Evolutionary conservation across 2,113 vertebrate genomes (phyloP).

Genomic region (Marmota monax): DNA sequence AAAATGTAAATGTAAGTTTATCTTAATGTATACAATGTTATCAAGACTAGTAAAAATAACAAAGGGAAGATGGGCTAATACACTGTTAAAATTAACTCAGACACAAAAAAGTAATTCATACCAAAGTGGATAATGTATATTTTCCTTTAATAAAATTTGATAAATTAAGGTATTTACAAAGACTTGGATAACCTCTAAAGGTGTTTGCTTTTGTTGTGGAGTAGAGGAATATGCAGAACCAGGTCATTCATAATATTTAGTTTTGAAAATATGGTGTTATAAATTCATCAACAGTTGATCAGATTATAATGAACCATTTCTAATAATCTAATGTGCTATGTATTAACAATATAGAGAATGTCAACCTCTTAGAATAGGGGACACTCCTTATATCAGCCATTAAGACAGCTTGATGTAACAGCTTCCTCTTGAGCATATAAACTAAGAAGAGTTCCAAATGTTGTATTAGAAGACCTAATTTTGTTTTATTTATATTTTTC

Average conservation of each 20-base stretch:
- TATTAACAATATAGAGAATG: background rate
- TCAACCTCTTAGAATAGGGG: background rate
- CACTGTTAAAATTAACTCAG: background rate
- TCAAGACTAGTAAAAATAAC: too few relatives aligned
- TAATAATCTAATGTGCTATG: background rate
- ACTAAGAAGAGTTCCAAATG: background rate
- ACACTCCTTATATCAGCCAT: background rate
- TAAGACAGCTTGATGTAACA: background rate
- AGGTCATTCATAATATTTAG: background rate
- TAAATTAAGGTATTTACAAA: background rate
- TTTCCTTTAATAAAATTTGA: background rate
- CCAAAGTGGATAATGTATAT: background rate
- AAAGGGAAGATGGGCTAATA: background rate
- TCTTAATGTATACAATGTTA: too few relatives aligned
- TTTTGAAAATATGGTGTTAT: background rate
- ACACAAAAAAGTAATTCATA: background rate
- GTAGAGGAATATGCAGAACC: background rate
- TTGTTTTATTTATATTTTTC: background rate
- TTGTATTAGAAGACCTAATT: background rate
- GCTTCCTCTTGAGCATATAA: background rate
- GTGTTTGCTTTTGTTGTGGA: background rate
- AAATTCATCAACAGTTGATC: background rate
- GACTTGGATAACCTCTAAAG: background rate
- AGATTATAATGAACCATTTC: background rate
- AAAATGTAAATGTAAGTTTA: too few relatives aligned